Conservation (phyloP, 1,140 invertebrate genomes). For the Sycobia sp. region DNA sequence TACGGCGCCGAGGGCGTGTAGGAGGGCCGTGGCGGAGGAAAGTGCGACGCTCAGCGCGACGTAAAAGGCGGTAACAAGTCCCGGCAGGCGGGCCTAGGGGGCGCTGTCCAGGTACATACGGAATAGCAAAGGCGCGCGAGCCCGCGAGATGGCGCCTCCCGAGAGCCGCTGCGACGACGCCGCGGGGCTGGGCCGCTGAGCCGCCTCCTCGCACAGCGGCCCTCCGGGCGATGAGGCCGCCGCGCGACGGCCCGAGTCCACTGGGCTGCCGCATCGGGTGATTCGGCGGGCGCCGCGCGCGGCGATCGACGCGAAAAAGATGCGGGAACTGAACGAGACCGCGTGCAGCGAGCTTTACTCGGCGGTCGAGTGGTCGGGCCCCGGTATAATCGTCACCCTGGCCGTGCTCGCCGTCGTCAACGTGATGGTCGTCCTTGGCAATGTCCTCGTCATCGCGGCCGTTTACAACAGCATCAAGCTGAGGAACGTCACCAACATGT, state of each 20-base stretch:
- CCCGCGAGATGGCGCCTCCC: background rate
- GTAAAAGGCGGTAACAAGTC: no score
- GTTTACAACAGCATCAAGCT: conserved; percentile 87
- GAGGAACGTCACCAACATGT: conserved; percentile 91
- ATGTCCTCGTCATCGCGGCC: conserved; percentile 89
- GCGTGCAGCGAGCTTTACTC: conserved; percentile 76
- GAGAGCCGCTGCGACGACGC: background rate
- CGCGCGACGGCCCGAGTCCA: background rate
- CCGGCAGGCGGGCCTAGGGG: no score
- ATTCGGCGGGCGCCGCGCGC: background rate
- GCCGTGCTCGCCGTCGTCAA: conserved; percentile 81
- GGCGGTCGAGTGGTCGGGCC: conserved; percentile 78
- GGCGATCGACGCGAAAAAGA: no score
- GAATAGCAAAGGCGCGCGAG: background rate
- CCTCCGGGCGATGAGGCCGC: no score
- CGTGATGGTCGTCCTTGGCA: conserved; percentile 85
- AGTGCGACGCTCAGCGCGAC: background rate
- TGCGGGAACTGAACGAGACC: conserved; percentile 71
- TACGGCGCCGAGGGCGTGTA: no score
- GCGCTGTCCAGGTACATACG: no score
- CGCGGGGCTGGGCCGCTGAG: background rate
- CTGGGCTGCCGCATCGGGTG: background rate
- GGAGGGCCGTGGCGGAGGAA: background rate
- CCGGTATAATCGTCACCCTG: conserved; percentile 73
- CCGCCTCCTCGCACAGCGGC: background rate